A percentile compares a stretch with the other conserved stretches of the same genome.
These are phyloP conservation scores for Luehdorfia chinensis DNA, from an alignment of 1,140 invertebrate species.

Conservation along the genomic window DNA sequence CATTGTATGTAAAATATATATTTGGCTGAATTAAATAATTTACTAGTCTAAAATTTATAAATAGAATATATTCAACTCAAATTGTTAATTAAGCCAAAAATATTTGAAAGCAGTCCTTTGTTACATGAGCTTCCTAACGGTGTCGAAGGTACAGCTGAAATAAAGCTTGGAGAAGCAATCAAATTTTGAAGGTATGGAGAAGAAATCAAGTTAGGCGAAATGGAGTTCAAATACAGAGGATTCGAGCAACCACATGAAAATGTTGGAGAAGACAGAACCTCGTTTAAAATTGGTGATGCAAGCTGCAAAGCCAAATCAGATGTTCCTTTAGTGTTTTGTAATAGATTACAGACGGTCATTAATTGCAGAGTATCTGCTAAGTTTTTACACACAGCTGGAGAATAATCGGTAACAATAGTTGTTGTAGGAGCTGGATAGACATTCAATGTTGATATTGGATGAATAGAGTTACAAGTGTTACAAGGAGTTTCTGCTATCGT, in stretches of 20 bases:
- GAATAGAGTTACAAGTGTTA: slow-evolving; percentile 9
- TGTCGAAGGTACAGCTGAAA: slow-evolving; percentile 1
- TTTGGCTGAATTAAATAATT: slow-evolving; percentile 14
- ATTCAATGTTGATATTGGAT: slow-evolving; percentile 19
- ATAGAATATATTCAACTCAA: slow-evolving; percentile 4
- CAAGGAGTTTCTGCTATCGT: neutral
- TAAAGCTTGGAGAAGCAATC: slow-evolving; percentile 17
- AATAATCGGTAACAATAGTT: slow-evolving; percentile 55
- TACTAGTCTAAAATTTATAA: slow-evolving; percentile 16
- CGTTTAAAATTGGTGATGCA: slow-evolving; percentile 42
- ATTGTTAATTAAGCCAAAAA: slow-evolving; percentile 20
- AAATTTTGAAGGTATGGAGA: slow-evolving; percentile 6
- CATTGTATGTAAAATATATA: slow-evolving; percentile 13
- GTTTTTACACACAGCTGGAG: slow-evolving; percentile 54
- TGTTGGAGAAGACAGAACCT: slow-evolving; percentile 34
- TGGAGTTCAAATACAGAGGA: slow-evolving; percentile 21
- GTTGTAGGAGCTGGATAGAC: slow-evolving; percentile 27
- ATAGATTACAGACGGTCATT: slow-evolving; percentile 55
- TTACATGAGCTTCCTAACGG: slow-evolving; percentile 2
- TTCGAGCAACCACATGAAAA: slow-evolving; percentile 40
- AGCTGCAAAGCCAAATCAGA: slow-evolving; percentile 37
- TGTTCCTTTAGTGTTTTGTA: slow-evolving; percentile 40
- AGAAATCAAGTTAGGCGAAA: slow-evolving; percentile 14
- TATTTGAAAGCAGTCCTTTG: slow-evolving; percentile 18
- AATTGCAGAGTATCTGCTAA: slow-evolving; percentile 53